A percentile compares a stretch with the other conserved stretches of the same genome.
These are phyloP conservation scores for Karalla daura DNA, from an alignment of 2,797 vertebrate genomes.

Conservation along the genomic window DNA sequence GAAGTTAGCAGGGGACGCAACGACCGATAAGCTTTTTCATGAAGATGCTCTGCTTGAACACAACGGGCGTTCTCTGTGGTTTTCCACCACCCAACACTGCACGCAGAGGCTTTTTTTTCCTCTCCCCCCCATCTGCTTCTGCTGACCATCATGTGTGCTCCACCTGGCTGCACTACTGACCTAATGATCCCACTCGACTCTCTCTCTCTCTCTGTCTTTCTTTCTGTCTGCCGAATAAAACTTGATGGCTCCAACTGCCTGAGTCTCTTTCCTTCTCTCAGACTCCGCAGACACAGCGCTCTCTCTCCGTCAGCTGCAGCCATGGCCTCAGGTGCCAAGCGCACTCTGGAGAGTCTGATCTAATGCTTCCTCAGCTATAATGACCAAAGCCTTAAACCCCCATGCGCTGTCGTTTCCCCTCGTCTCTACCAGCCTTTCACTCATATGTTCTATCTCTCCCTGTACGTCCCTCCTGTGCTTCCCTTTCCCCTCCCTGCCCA, in stretches of 20 bases:
- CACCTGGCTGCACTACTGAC: conserved; percentile 51
- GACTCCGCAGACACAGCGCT: conserved; percentile 44
- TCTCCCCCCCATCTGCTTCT: conserved; percentile 17
- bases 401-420: conserved; percentile 63
- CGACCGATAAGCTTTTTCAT: conserved; percentile 53
- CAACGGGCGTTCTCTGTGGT: conserved; percentile 39
- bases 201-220: conserved; percentile 12
- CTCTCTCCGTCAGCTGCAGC: conserved; percentile 47
- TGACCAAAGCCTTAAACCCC: conserved; percentile 72
- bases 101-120: not conserved
- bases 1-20: conserved; percentile 79
- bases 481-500: conserved; percentile 50
- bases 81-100: not conserved
- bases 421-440: conserved; percentile 43
- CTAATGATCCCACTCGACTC: conserved; percentile 39
- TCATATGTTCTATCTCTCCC: conserved; percentile 62
- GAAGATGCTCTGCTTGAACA: conserved; percentile 59
- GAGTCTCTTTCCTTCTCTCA: conserved; percentile 43
- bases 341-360: conserved; percentile 80
- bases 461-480: conserved; percentile 30
- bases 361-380: conserved; percentile 82
- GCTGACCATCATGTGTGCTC: conserved; percentile 33
- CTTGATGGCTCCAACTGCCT: conserved; percentile 36
- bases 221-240: conserved; percentile 37
- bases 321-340: conserved; percentile 70